Evolutionary conservation across 2,888 invertebrate genomes (phyloP), one percentile per base, ranked within the genome.

Genomic region (Boloria selene): DNA sequence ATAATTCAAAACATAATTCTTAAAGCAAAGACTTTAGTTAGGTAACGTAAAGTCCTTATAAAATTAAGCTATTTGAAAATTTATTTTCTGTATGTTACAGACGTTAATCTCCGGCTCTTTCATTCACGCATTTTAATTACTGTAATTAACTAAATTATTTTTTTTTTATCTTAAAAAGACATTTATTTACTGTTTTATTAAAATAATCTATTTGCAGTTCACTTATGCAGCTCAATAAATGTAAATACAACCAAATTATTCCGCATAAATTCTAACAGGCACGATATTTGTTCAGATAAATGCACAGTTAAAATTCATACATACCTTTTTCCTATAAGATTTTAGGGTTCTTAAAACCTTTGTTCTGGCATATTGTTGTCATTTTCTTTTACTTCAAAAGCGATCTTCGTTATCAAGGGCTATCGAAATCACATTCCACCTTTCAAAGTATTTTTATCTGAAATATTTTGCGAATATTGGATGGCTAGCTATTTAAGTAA

Each of bases 371-470:
- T 54, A 54, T 45, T 62, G 47, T 54, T n/a, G 49, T 62, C 54
- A 31, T 62, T 31, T 38, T 47, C 10, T 54, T 17, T 49, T 50
- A 62, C 55, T 50, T 55, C 62, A 49, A 62, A 52, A 62, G 55
- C 55, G 49, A 62, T 62, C 45, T 53, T 52, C 53, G 42, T 26
- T 55, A 47, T 55, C 31, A 55, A 54, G 47, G 49, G 54, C 52
- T 54, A 62, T 22, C 47, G 54, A 47, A 54, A 53, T 54, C 49
- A 49, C 54, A 54, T 62, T 62, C 49, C 54, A 31, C 14, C 49
- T n/a, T 62, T 49, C n/a, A 38, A 38, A 55, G 4, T 53, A 0
- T 38, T 38, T 55, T 55, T 31, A 18, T 47, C 17, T 16, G 13
- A 45, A n/a, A 53, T 47, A 4, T 56, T 45, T 56, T 22, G 22